Evolutionary conservation across 2,888 invertebrate species (phyloP), one percentile per base, ranked within the genome.

Genomic region (Philereme vetulata): DNA sequence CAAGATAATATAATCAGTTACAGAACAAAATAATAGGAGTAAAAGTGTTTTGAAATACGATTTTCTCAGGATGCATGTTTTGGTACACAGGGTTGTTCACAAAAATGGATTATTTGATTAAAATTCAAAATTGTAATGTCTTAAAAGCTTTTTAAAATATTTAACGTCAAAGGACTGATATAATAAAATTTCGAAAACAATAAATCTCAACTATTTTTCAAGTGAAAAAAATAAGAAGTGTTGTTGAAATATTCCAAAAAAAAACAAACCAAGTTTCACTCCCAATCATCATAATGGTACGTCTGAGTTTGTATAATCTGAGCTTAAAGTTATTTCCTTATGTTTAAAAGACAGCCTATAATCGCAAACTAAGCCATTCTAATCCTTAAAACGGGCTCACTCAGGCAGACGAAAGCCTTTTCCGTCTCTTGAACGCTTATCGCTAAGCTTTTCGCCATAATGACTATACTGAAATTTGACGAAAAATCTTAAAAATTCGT

Each of bases 381-480:
- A 86, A 86, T 84, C 82, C 81, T 61, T 74, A 76, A 78, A 84
- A 80, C 80, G 80, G 71, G 77, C 68, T 73, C 75, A 74, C 76
- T 78, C 74, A 75, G 76, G 73, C 78, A 74, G 74, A 77, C 72
- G 75, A 78, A 85, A 86, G 81, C 81, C 82, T 81, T 86, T 87
- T 85, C 82, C 84, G 85, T 86, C 86, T 81, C 81, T 81, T 74
- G 69, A 78, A 79, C 70, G 74, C 78, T 85, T 83, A 84, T 83
- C 80, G 69, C 68, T 66, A 60, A 60, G 66, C 56, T 46, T 36
- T 42, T 47, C 42, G 45, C 9, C 9, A 21, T 51, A 51, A 10
- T 40, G 1, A 56, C 54, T 58, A 11, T 36, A 49, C 32, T 10
- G n/a, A 21, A 47, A 43, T 44, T 11, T 48, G 38, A 55, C 47